Evolutionary conservation across 2,888 invertebrate species (phyloP).

Genomic region (Drosophila melanocephala): DNA sequence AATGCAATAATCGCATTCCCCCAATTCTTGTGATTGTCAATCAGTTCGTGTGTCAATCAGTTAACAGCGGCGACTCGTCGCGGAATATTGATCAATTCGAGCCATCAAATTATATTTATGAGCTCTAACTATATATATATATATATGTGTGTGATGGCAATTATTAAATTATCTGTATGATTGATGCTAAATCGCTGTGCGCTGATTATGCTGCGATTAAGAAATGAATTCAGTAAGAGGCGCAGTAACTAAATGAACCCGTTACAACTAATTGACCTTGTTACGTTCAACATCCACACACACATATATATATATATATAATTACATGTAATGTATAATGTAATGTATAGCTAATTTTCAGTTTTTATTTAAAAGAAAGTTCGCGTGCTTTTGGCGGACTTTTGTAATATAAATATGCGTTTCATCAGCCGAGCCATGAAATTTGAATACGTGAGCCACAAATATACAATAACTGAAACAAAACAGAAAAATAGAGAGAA

Average conservation of each 20-base stretch:
- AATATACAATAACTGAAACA: not conserved
- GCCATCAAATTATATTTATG: slow-evolving; percentile 38
- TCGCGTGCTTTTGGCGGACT: slow-evolving; percentile 9
- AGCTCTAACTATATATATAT: slow-evolving; percentile 9
- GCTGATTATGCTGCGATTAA: slow-evolving; percentile 50
- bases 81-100: slow-evolving; percentile 33
- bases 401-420: slow-evolving; percentile 27
- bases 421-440: slow-evolving; percentile 53
- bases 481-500: not conserved
- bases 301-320: too few species aligned
- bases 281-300: slow-evolving; percentile 10
- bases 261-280: slow-evolving; percentile 41
- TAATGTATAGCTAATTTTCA: slow-evolving; percentile 6
- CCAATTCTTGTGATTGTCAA: slow-evolving; percentile 27
- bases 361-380: slow-evolving; percentile 32
- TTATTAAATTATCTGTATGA: slow-evolving; percentile 16
- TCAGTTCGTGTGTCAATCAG: slow-evolving; percentile 55
- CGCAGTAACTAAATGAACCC: slow-evolving; percentile 49
- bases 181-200: slow-evolving; percentile 37
- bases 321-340: not conserved
- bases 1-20: slow-evolving; percentile 34
- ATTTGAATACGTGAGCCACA: not conserved
- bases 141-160: not conserved
- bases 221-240: slow-evolving; percentile 30
- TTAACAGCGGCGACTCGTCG: slow-evolving; percentile 48